phyloP scores from a whole-genome alignment of 2,797 vertebrate species.

The Leptatherina wallacei region DNA sequence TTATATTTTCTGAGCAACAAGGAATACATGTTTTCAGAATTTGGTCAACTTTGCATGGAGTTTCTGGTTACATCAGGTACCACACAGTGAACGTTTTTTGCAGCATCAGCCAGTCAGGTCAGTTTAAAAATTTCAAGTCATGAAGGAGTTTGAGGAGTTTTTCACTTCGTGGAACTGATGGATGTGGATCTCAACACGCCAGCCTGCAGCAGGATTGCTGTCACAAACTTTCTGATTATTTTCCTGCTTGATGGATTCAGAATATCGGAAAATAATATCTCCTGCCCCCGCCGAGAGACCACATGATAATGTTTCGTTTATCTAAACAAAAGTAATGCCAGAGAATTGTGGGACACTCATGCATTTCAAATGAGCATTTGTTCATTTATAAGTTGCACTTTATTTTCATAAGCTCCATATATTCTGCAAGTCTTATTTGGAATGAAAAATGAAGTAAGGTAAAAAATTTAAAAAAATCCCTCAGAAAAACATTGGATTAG shows the following conservation, averaged over 20 bases:
- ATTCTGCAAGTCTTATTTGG: not conserved
- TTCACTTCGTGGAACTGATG: not conserved
- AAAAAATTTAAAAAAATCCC: not conserved
- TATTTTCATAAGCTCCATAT: not conserved
- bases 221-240: not conserved
- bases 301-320: not conserved
- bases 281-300: not conserved
- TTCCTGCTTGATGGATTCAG: not conserved
- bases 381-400: not conserved
- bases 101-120: not conserved
- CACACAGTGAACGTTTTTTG: not conserved
- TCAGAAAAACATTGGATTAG: not conserved
- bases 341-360: not conserved
- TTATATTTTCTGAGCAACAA: not conserved
- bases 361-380: too few relatives aligned
- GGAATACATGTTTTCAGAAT: not conserved
- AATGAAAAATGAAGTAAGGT: not conserved
- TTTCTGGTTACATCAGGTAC: not conserved
- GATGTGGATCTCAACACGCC: not conserved
- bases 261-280: not conserved
- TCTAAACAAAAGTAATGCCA: not conserved
- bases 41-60: not conserved
- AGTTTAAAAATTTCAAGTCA: not conserved
- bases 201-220: not conserved
- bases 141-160: not conserved